These are phyloP conservation scores for Chaunax sp. DNA, from an alignment of 2,797 vertebrate genomes.

Conservation along the genomic window DNA sequence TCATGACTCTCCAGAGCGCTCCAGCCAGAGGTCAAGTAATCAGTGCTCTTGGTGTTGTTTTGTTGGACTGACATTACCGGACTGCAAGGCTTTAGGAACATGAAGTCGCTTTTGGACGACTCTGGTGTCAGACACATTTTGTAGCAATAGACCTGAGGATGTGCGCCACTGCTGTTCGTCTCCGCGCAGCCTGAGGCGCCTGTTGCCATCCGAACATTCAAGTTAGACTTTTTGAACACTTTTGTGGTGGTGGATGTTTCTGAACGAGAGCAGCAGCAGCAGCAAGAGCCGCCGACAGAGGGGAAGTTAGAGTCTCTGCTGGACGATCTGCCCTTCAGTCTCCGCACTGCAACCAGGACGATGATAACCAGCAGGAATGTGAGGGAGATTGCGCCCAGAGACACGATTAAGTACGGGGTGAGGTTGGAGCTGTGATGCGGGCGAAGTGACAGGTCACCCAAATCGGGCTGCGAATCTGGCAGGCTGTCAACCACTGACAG, in stretches of 20 bases:
- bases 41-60: slow-evolving; percentile 84
- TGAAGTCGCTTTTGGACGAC: slow-evolving; percentile 91
- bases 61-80: slow-evolving; percentile 72
- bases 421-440: slow-evolving; percentile 81
- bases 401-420: slow-evolving; percentile 89
- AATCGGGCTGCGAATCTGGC: slow-evolving; percentile 86
- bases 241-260: slow-evolving; percentile 70
- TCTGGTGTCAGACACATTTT: slow-evolving; percentile 91
- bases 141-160: slow-evolving; percentile 88
- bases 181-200: slow-evolving; percentile 75
- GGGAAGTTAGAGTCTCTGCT: slow-evolving; percentile 68
- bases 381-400: slow-evolving; percentile 88
- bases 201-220: slow-evolving; percentile 74
- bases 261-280: slow-evolving; percentile 76
- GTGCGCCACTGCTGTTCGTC: slow-evolving; percentile 56
- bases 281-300: slow-evolving; percentile 28
- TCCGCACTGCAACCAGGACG: slow-evolving; percentile 86
- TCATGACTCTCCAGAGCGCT: slow-evolving; percentile 68
- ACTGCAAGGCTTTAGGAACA: slow-evolving; percentile 91
- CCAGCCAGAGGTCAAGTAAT: slow-evolving; percentile 78
- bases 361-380: slow-evolving; percentile 90
- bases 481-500: slow-evolving; percentile 89
- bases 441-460: slow-evolving; percentile 84
- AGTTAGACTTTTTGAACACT: slow-evolving; percentile 84
- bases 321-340: slow-evolving; percentile 76